Evolutionary conservation across 2,113 vertebrate species (phyloP), one percentile per base, ranked within the genome.

Genomic region (Malurus alboscapulatus): DNA sequence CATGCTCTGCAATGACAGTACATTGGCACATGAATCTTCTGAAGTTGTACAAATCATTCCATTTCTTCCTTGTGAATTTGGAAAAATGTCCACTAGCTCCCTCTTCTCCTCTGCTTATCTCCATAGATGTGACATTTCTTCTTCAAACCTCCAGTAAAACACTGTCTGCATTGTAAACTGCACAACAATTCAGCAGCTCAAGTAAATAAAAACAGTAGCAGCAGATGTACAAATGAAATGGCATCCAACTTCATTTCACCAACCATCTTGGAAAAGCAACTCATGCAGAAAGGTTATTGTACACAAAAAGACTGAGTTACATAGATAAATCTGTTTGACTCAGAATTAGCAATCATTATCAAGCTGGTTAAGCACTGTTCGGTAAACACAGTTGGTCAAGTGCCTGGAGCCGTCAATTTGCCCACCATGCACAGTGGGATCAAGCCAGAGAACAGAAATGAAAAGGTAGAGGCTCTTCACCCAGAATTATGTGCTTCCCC

Each of bases 161-260:
- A 69, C 81, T 68, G 55, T 1, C 30, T 81, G 54, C 55, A 69
- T 61, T 58, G 54, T 66, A 85, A 95, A 58, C 58, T 62, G 54
- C 54, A 90, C 62, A 92, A 81, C 45, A 93, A 89, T 53, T 94
- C 61, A 87, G 66, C 74, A 87, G 58, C 32, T 92, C 62, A 50
- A 90, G 85, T 76, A 94, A 93, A 96, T 91, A 93, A 93, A 92
- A 95, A 61, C 81, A 90, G 71, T 85, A 73, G 58, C 34, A 94
- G 84, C 93, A 95, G 92, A 94, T 83, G 82, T 79, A 89, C 71
- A 76, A 76, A 59, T 73, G 45, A 87, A 94, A 87, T 47, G 11
- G 42, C 65, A 83, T 85, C 82, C 93, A 90, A 83, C 68, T 66
- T 79, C 69, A 38, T 61, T 87, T 81, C 45, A 78, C 58, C 92